Evolutionary conservation across 1,140 invertebrate species (phyloP).

Genomic region (Panagrolaimus sp.): DNA sequence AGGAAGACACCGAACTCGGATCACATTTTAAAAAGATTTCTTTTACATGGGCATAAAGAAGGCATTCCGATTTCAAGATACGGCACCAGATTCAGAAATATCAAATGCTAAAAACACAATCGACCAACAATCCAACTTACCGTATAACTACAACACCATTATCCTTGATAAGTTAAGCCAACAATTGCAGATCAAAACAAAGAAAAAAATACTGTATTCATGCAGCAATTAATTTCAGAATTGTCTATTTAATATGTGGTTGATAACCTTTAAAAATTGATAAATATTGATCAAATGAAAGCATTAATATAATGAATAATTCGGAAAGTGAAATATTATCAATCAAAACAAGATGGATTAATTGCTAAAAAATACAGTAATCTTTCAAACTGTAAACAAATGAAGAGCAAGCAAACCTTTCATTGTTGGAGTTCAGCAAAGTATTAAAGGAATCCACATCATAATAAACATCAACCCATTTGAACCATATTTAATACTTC

Average conservation of each 20-base stretch:
- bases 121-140: background rate
- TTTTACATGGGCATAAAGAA: too few species aligned
- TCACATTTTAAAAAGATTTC: too few species aligned
- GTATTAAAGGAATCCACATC: constrained; percentile 42
- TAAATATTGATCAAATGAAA: constrained; percentile 37
- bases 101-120: background rate
- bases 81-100: constrained; percentile 24
- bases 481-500: constrained; percentile 34
- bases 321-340: constrained; percentile 31
- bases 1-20: too few species aligned
- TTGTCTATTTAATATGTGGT: constrained; percentile 27
- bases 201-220: constrained; percentile 36
- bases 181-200: constrained; percentile 21
- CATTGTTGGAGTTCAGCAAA: constrained; percentile 25
- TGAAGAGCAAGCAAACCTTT: constrained; percentile 19
- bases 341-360: constrained; percentile 39
- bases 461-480: constrained; percentile 41
- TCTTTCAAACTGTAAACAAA: background rate
- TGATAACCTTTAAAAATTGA: constrained; percentile 32
- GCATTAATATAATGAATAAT: constrained; percentile 35
- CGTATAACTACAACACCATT: background rate
- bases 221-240: constrained; percentile 15
- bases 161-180: background rate
- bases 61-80: too few species aligned
- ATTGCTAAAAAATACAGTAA: constrained; percentile 26